A percentile compares a stretch with the other conserved stretches of the same genome.
Evolutionary conservation across 2,888 invertebrate genomes (phyloP).

Genomic region (Macaria liturata): DNA sequence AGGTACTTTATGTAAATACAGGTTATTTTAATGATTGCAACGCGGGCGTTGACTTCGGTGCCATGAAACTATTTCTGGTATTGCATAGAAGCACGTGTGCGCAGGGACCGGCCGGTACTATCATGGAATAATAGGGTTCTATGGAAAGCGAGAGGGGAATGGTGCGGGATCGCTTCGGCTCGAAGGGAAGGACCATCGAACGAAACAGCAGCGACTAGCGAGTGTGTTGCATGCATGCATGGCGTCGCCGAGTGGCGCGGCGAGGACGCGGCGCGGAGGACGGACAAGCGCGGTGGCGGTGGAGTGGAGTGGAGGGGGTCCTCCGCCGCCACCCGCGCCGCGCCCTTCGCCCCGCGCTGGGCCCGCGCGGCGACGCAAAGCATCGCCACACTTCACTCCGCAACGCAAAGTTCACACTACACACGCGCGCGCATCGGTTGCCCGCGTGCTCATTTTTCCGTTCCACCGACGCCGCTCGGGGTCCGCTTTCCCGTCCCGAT

Average conservation of each 20-base stretch:
- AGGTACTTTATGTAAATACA: too few relatives aligned
- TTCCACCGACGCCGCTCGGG: constrained; percentile 44
- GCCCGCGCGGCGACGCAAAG: too few relatives aligned
- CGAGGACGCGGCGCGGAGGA: constrained; percentile 1
- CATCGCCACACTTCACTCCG: constrained; percentile 51
- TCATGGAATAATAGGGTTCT: too few relatives aligned
- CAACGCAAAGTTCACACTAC: background rate
- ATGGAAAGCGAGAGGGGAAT: too few relatives aligned
- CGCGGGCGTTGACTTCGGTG: too few relatives aligned
- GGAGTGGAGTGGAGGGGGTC: background rate
- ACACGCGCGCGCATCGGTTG: constrained; percentile 53
- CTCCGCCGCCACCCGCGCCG: constrained; percentile 33
- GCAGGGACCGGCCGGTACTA: constrained; percentile 8
- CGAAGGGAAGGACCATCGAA: too few relatives aligned
- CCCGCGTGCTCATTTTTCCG: constrained; percentile 51
- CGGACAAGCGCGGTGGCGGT: constrained; percentile 1
- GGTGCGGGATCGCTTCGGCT: too few relatives aligned
- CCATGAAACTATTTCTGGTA: background rate
- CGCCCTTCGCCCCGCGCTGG: background rate
- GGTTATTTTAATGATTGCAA: too few relatives aligned
- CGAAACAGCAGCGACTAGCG: too few relatives aligned
- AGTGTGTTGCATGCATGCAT: too few relatives aligned
- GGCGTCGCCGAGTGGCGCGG: background rate
- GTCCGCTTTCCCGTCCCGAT: constrained; percentile 39
- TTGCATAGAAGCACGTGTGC: constrained; percentile 16